Evolutionary conservation across 2,113 vertebrate genomes (phyloP).

Genomic region (Cephalopterus ornatus): DNA sequence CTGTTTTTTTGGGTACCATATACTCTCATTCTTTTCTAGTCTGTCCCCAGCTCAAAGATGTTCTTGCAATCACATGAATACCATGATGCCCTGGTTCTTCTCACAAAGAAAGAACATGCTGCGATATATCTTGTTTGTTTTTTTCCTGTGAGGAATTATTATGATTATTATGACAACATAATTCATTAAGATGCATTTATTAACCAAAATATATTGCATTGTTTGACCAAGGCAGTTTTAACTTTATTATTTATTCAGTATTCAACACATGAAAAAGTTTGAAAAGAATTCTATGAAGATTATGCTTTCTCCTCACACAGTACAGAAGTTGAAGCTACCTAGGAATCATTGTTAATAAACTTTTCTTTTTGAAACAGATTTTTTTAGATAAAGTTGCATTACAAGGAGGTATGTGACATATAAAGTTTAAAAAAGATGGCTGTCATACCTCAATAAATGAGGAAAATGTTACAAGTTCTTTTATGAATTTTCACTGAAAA

Average conservation of each 20-base stretch:
- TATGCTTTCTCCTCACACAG: not conserved
- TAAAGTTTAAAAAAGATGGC: not conserved
- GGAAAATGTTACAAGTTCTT: not conserved
- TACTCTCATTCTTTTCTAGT: not conserved
- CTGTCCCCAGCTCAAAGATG: not conserved
- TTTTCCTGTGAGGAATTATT: not conserved
- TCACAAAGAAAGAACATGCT: not conserved
- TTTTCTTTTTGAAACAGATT: not conserved
- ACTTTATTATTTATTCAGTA: not conserved
- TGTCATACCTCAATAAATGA: not conserved
- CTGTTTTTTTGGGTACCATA: rapidly evolving
- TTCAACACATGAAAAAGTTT: not conserved
- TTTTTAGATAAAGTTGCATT: not conserved
- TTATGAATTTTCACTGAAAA: not conserved
- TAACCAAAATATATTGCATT: not conserved
- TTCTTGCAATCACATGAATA: not conserved
- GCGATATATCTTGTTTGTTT: not conserved
- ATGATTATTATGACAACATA: not conserved
- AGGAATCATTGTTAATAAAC: not conserved
- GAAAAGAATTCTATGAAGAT: not conserved
- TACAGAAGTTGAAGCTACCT: not conserved
- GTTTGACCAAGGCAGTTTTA: not conserved
- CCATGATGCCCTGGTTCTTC: not conserved
- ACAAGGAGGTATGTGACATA: not conserved
- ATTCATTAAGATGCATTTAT: not conserved